A percentile compares a stretch with the other conserved stretches of the same genome.
phyloP scores from a whole-genome alignment of 2,888 invertebrate species.

The Polydesmus complanatus region DNA sequence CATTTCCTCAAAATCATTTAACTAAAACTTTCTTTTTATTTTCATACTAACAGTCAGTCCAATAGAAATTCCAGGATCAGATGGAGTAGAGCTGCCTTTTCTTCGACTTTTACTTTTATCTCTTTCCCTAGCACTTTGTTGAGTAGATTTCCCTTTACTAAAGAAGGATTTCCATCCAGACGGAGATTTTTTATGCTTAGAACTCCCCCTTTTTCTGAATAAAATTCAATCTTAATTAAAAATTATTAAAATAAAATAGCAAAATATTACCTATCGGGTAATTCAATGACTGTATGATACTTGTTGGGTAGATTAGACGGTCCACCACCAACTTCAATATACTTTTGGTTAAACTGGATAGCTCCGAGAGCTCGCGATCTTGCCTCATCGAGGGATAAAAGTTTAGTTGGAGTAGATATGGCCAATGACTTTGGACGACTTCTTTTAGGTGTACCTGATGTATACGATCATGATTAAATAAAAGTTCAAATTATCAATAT shows the following conservation, averaged over 20 bases:
- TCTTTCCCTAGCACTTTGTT: constrained; percentile 16
- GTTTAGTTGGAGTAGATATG: constrained; percentile 74
- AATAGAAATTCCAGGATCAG: constrained; percentile 11
- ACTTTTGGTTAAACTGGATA: constrained; percentile 45
- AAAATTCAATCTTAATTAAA: not conserved
- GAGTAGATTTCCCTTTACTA: constrained; percentile 31
- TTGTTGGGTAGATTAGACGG: constrained; percentile 57
- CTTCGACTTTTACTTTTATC: constrained; percentile 23
- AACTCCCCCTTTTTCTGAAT: constrained; percentile 25
- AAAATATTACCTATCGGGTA: constrained; percentile 41
- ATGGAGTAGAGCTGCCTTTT: constrained; percentile 25
- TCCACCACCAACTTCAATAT: constrained; percentile 59
- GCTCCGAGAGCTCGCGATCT: constrained; percentile 47
- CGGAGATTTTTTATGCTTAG: constrained; percentile 31
- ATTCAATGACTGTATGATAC: constrained; percentile 85
- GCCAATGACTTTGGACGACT: constrained; percentile 79
- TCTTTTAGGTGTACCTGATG: constrained; percentile 25
- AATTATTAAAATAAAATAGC: not conserved
- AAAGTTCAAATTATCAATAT: not conserved
- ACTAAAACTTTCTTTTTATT: not conserved
- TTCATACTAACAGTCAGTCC: constrained; percentile 5
- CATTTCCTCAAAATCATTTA: not conserved
- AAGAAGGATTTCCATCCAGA: constrained; percentile 69
- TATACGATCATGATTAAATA: too few relatives aligned
- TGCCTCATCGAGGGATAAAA: constrained; percentile 78